Conservation (phyloP, 2,113 vertebrate genomes). For the Micromys minutus region DNA sequence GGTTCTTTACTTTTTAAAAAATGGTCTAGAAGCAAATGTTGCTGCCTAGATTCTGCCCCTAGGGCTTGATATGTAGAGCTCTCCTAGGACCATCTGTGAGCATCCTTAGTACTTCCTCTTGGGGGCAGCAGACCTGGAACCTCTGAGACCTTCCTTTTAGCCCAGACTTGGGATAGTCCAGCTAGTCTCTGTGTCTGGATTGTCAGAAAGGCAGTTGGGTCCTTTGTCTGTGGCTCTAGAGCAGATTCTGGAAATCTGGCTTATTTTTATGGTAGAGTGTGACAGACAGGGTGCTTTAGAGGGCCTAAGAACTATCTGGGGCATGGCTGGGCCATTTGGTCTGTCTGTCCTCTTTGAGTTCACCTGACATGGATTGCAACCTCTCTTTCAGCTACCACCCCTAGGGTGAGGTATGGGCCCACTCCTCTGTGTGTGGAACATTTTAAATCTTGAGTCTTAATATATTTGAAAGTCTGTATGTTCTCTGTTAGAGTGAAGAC, state of each 20-base stretch:
- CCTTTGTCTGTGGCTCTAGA: constrained; percentile 4
- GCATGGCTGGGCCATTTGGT: not conserved
- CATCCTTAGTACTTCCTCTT: not conserved
- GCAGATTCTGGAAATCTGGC: constrained; percentile 6
- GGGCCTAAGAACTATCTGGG: not conserved
- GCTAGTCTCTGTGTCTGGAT: not conserved
- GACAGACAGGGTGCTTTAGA: constrained; percentile 42
- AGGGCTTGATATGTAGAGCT: not conserved
- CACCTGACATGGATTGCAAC: not conserved
- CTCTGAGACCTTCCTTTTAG: not conserved
- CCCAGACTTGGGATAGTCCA: constrained; percentile 19
- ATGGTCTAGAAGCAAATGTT: constrained; percentile 15
- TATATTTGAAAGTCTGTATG: constrained; percentile 7
- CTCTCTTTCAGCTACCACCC: not conserved
- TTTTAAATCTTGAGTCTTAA: not conserved
- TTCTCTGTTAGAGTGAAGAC: constrained; percentile 17
- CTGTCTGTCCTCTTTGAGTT: not conserved
- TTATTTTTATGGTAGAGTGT: constrained; percentile 22
- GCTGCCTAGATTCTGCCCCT: not conserved
- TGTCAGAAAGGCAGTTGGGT: constrained; percentile 61
- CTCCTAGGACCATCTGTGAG: not conserved
- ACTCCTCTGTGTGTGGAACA: not conserved
- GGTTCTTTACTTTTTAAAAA: not conserved
- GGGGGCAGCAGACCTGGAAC: not conserved
- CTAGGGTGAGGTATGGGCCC: not conserved